Evolutionary conservation across 2,888 invertebrate genomes (phyloP), one percentile per base, ranked within the genome.

Genomic region (Digitonthophagus gazella): DNA sequence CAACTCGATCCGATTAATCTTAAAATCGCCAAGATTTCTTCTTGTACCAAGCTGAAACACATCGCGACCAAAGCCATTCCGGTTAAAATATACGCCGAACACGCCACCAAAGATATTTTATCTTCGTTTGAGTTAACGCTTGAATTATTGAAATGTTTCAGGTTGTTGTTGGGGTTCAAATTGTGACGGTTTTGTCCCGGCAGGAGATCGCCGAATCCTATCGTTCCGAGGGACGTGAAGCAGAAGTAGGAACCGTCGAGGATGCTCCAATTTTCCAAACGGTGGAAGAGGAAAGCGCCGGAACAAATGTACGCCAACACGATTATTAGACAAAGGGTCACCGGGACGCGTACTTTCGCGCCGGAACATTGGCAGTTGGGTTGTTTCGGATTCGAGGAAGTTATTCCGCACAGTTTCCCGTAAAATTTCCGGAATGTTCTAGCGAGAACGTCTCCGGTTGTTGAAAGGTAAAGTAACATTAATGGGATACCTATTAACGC

Each of bases 251-350:
- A 87, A 28, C 96, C 96, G 78, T 97, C 97, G 66, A 97, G 85
- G 56, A 94, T 88, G 71, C 90, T 91, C 98, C 98, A 98, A 74
- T 90, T 89, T 82, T 98, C 98, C 80, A 97, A 91, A 67, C 92
- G 87, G 71, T 93, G 91, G 83, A 98, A 98, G 73, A 98, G 86
- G 70, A 94, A 85, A 0, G 97, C 93, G 11, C 98, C 98, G 44
- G 94, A 90, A 69, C 92, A 91, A 77, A 98, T 89, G 83, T 98
- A 98, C 74, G 91, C 87, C 64, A 94, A 86, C 77, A 98, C 90
- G 58, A 97, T 91, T 74, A 95, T 84, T 71, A 97, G 84, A 79
- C 96, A 96, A 65, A 98, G 87, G 67, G 90, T 88, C 70, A 97
- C 91, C 64, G 98, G 98, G 70, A 98, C 96, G 74, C 93, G 87